Evolutionary conservation across 2,797 vertebrate species (phyloP), one percentile per base, ranked within the genome.

Genomic region (Lemur catta): DNA sequence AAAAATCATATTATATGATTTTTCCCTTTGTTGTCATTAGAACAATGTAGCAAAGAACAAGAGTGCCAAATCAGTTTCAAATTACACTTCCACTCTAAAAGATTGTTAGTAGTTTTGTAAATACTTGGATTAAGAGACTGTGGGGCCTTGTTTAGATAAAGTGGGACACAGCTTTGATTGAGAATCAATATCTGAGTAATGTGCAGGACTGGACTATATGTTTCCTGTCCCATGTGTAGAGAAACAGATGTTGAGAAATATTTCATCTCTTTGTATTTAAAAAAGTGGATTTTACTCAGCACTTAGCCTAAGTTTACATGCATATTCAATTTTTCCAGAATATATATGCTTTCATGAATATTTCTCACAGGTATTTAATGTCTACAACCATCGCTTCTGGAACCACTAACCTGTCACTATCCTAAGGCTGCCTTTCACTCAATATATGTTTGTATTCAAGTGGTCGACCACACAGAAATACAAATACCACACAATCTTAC

Each of bases 1-100:
- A 88, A 78, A 93, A 81, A 78, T 46, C 63, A 0, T 81, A 50
- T 38, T 78, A 43, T 7, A 1, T 52, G 22, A 38, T 57, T 1
- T 55, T 93, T 91, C 69, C 3, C 6, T 78, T 92, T 85, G 18
- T 78, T 78, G 28, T 48, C 33, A 72, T 63, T 88, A 65, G 91
- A 92, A 74, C 12, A 38, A 43, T 85, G 12, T 38, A 82, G 15
- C n/a, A 90, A 76, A 75, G 28, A 61, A 48, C 6, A 41, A 14
- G 28, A 81, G 38, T 84, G 24, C 26, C 30, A 94, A 67, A 63
- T 63, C 5, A 17, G 6, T 63, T 72, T 94, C 13, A 84, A 80
- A 35, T 38, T 26, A 76, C 59, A 0, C 61, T 84, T 92, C 9
- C 11, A 48, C 43, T 80, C 14, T 78, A 84, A 93, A 46, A 92